Conservation (phyloP, 2,888 invertebrate genomes). For the Hofmannophila pseudospretella region DNA sequence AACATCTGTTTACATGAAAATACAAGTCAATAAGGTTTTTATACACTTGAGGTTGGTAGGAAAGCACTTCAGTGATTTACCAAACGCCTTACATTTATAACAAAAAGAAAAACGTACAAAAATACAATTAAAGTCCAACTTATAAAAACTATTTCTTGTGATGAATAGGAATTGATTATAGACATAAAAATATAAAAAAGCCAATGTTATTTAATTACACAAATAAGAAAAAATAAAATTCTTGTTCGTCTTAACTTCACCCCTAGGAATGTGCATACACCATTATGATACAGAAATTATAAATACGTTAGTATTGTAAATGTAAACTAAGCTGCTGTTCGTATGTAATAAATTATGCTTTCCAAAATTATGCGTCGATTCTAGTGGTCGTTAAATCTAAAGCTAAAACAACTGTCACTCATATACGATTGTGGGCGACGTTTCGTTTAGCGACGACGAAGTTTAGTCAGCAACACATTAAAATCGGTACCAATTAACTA, state of each 20-base stretch:
- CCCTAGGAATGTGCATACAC: conserved; percentile 52
- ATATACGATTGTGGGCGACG: no score
- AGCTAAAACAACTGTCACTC: no score
- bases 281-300: conserved; percentile 77
- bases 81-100: conserved; percentile 10
- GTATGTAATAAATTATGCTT: conserved; percentile 58
- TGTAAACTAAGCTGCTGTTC: conserved; percentile 47
- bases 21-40: conserved; percentile 13
- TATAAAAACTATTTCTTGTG: conserved; percentile 41
- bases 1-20: conserved; percentile 18
- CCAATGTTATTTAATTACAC: conserved; percentile 24
- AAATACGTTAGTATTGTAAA: conserved; percentile 49
- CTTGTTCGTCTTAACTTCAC: conserved; percentile 60
- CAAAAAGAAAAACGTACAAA: conserved; percentile 36
- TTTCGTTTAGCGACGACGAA: no score
- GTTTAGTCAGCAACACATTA: no score
- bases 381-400: no score
- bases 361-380: no score
- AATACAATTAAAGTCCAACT: conserved; percentile 38
- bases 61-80: conserved; percentile 19
- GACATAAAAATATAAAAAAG: conserved; percentile 35
- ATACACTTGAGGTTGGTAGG: conserved; percentile 13
- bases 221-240: conserved; percentile 17
- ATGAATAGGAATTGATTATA: conserved; percentile 26
- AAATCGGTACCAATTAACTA: no score